Evolutionary conservation across 2,113 vertebrate species (phyloP), one percentile per base, ranked within the genome.

Genomic region (Chloebia gouldiae): DNA sequence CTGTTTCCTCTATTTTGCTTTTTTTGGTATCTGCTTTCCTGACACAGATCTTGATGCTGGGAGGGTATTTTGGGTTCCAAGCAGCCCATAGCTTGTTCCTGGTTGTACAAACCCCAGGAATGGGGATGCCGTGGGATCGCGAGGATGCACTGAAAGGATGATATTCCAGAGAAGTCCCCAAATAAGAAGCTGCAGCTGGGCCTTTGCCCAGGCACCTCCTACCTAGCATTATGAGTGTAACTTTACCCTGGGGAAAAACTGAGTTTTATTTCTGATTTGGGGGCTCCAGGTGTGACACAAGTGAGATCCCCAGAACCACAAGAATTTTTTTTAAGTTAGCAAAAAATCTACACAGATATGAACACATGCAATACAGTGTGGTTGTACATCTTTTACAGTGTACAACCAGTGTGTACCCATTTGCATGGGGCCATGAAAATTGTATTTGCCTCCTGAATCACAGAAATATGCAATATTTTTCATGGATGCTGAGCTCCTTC

Each of bases 331-430:
- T 21, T 3, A n/a, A 45, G 59, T 18, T 10, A 21, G 13, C 0
- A 3, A 21, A 72, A 66, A 18, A 18, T 10, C 33, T 25, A 30
- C 21, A 7, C 9, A 27, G 22, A 39, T 15, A 56, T 10, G 27
- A 60, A 24, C 7, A 7, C 1, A 1, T 21, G 63, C 47, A 45
- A 10, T 2, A 10, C 7, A 31, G 13, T 2, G n/a, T 14, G 39
- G 25, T 50, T 22, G 22, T 20, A 10, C 0, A 0, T 23, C 22
- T 64, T 56, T 64, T 40, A 37, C 0, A 6, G n/a, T 1, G 2
- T 19, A 8, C 2, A 0, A 28, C 25, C 39, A 35, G 17, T 6
- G 39, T 35, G 21, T 20, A 53, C 21, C 9, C 33, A 6, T 73
- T 77, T 92, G 81, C 47, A 78, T 18, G 56, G 9, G 12, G 33